Evolutionary conservation across 2,113 vertebrate genomes (phyloP).

Genomic region (Tachysurus fulvidraco): DNA sequence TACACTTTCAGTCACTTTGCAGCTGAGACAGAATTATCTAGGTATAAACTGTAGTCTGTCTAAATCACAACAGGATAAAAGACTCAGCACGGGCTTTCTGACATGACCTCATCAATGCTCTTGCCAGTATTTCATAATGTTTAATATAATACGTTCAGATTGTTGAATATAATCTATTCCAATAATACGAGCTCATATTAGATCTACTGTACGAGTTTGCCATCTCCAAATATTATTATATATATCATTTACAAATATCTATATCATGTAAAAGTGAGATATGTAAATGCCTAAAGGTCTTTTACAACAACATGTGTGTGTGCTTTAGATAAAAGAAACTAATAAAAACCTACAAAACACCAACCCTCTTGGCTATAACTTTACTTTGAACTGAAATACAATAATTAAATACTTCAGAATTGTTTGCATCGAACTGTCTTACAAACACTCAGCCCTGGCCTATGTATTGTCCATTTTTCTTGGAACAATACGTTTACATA

Average conservation of each 20-base stretch:
- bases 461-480: background rate
- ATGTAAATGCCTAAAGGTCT: background rate
- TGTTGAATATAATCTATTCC: background rate
- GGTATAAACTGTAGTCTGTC: background rate
- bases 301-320: background rate
- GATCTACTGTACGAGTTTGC: background rate
- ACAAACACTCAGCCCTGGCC: background rate
- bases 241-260: background rate
- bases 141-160: background rate
- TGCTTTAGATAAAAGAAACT: background rate
- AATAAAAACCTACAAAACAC: background rate
- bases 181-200: background rate
- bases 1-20: slow-evolving; percentile 6
- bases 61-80: background rate
- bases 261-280: background rate
- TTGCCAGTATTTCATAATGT: background rate
- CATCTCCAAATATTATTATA: background rate
- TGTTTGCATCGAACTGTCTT: too few relatives aligned
- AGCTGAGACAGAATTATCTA: background rate
- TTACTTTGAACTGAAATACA: background rate
- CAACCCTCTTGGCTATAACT: background rate
- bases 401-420: background rate
- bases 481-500: background rate
- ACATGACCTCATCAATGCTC: background rate
- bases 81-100: background rate